Conservation (phyloP, 2,797 vertebrate genomes). For the Diplodus puntazzo region DNA sequence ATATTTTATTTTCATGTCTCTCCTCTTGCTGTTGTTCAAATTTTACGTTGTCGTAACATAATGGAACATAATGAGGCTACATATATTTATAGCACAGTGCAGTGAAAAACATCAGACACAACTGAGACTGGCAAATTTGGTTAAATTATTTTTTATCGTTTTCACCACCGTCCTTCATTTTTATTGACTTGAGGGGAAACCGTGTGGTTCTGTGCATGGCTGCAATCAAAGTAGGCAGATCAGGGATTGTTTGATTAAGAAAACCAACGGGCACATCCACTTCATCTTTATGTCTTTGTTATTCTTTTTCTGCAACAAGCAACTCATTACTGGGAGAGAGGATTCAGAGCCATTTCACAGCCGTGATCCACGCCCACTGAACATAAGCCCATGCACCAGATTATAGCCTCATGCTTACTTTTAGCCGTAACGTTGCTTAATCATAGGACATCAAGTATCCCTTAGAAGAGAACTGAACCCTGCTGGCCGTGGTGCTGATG, state of each 20-base stretch:
- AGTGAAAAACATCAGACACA: not conserved
- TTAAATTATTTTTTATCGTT: not conserved
- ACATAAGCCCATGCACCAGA: slow-evolving; percentile 14
- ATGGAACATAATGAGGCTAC: slow-evolving; percentile 23
- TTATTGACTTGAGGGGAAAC: slow-evolving; percentile 5
- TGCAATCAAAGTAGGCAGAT: slow-evolving; percentile 20
- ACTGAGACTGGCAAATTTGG: not conserved
- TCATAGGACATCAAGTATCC: slow-evolving; percentile 35
- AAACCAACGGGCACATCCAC: slow-evolving; percentile 6
- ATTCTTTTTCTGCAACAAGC: slow-evolving; percentile 15
- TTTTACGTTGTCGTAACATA: not conserved
- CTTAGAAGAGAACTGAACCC: slow-evolving; percentile 28
- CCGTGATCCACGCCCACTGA: slow-evolving; percentile 20
- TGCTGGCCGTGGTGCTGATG: slow-evolving; percentile 28
- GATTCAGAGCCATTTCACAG: not conserved
- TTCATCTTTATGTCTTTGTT: slow-evolving; percentile 30
- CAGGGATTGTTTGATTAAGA: slow-evolving; percentile 32
- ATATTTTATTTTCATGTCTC: slow-evolving; percentile 13
- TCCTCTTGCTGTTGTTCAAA: slow-evolving; percentile 8
- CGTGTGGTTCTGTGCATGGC: not conserved
- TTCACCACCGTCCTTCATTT: not conserved
- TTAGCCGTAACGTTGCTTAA: slow-evolving; percentile 34
- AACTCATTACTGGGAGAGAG: slow-evolving; percentile 15
- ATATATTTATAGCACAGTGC: slow-evolving; percentile 27
- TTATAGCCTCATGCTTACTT: slow-evolving; percentile 23